Evolutionary conservation across 2,888 invertebrate genomes (phyloP).

Genomic region (Netelia virgata): DNA sequence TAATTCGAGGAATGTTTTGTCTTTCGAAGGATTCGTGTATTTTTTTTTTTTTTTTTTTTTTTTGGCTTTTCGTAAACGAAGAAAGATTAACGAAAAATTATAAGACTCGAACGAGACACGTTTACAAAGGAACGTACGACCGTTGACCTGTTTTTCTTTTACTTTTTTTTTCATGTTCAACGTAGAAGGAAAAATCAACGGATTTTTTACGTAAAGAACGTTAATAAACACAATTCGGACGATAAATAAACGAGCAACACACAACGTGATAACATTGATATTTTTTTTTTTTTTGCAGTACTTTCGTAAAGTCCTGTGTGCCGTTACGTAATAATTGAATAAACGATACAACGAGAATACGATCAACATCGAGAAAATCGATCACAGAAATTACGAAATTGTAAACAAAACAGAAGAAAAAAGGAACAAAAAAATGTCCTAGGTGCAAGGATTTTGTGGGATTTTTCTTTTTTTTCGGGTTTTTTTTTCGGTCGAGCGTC

Average conservation of each 20-base stretch:
- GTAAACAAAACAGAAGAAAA: background rate
- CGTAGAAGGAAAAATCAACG: too few species aligned
- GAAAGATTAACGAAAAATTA: background rate
- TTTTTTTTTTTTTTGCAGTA: slow-evolving; percentile 22
- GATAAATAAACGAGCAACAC: slow-evolving; percentile 53
- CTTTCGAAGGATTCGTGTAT: slow-evolving; percentile 2
- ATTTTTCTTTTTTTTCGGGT: background rate
- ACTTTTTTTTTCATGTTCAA: too few species aligned
- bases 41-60: background rate
- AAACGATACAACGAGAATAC: slow-evolving; percentile 39
- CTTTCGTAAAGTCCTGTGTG: slow-evolving; percentile 4
- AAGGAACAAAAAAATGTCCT: slow-evolving; percentile 1
- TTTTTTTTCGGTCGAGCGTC: slow-evolving; percentile 14
- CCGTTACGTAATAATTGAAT: slow-evolving; percentile 9
- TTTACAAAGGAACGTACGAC: too few species aligned
- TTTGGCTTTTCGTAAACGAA: background rate
- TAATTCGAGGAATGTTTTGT: background rate
- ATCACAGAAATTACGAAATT: slow-evolving; percentile 11
- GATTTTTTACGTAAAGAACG: background rate
- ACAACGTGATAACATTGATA: slow-evolving; percentile 24
- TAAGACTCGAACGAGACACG: background rate
- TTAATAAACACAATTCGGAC: slow-evolving; percentile 30
- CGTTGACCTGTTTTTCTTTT: too few species aligned
- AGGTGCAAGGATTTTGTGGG: slow-evolving; percentile 19
- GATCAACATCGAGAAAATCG: slow-evolving; percentile 44